Evolutionary conservation across 2,113 vertebrate species (phyloP), one percentile per base, ranked within the genome.

Genomic region (Australoheros scitulus): DNA sequence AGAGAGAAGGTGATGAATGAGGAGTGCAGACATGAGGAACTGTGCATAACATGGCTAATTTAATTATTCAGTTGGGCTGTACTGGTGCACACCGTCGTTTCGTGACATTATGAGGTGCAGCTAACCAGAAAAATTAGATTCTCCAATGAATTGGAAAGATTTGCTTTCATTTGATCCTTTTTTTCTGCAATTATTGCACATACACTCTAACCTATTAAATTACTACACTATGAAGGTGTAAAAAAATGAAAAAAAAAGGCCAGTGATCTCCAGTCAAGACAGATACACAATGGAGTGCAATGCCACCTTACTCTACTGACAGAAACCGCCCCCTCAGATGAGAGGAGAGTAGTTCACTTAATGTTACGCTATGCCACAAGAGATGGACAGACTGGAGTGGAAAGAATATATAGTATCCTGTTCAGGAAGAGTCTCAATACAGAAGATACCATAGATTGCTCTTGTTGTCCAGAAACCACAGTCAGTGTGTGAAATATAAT

Each of bases 1-100:
- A 72, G 47, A 72, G 68, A 20, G 50, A 26, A 26, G 24, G 15
- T 8, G 24, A 24, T 20, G n/a, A 70, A 63, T 72, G 55, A 83
- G 47, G 43, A 61, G n/a, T 29, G 72, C 80, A 85, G 55, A 77
- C 78, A 89, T 70, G 68, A 85, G 75, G 60, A 89, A 86, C 76
- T 81, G 87, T 80, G 85, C 77, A 61, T 36, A 79, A 82, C 82
- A 81, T 74, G 80, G 32, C 32, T 89, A 85, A 92, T 91, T 85
- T 1, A 82, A 92, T 90, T 87, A 91, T 91, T 84, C 80, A 78
- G 18, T 83, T 52, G 29, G 81, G 63, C 63, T 84, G 80, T 78
- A 80, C 72, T 20, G 60, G 86, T 87, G 76, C 60, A 77, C 78
- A 72, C 43, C 75, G 56, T 85, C 56, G 61, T 80, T 61, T 72